Conservation (phyloP, 1,140 invertebrate genomes). For the Uloborus diversus region DNA sequence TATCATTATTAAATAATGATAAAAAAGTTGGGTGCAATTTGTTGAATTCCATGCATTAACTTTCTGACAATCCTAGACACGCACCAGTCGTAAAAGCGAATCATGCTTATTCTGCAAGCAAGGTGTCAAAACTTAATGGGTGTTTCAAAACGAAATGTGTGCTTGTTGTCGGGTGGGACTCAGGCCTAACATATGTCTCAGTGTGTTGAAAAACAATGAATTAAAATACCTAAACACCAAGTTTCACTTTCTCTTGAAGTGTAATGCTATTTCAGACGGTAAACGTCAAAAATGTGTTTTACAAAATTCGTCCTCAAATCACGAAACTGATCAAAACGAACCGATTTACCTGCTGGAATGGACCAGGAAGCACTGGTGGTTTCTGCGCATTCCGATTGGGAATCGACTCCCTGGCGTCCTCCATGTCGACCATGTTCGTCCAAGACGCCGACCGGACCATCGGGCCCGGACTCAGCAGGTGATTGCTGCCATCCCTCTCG, state of each 20-base stretch:
- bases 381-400: background rate
- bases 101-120: too few species aligned
- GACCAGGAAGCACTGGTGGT: background rate
- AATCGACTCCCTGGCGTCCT: background rate
- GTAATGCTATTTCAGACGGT: background rate
- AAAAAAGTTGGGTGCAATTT: too few species aligned
- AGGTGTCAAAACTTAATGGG: too few species aligned
- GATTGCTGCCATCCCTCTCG: background rate
- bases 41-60: too few species aligned
- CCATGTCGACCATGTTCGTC: background rate
- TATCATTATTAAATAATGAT: too few species aligned
- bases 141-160: background rate
- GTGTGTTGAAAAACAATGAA: background rate
- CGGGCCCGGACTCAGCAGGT: background rate
- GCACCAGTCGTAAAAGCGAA: too few species aligned
- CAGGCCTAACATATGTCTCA: too few species aligned
- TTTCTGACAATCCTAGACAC: too few species aligned
- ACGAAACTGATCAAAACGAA: background rate
- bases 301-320: background rate
- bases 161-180: too few species aligned
- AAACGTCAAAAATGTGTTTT: background rate
- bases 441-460: conserved; percentile 28
- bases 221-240: background rate
- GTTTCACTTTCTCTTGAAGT: background rate
- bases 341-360: conserved; percentile 3